Evolutionary conservation across 2,113 vertebrate species (phyloP), one percentile per base, ranked within the genome.

Genomic region (Solea solea): DNA sequence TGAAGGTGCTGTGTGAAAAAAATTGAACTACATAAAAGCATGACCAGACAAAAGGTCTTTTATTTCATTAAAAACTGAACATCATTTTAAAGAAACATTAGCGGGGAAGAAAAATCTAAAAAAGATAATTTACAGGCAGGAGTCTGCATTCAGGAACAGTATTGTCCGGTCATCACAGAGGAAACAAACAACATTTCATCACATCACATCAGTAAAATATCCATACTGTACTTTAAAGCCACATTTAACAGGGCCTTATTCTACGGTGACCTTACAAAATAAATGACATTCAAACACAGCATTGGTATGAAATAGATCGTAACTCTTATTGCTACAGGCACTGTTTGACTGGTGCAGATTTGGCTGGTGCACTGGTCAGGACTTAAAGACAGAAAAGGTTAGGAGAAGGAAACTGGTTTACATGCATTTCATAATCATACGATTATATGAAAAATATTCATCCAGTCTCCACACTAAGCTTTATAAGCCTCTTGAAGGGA

Each of bases 401-500:
- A 86, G 44, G 14, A 2, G 45, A 21, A 80, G 58, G 71, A 77
- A 77, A 78, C 58, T 74, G 54, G 58, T 65, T 56, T 69, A 53
- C 76, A 78, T 81, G 64, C 74, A 72, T 78, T 86, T 85, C 68
- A 86, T 88, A 78, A 86, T 83, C 64, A 80, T 21, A 81, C 72
- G 61, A 76, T 78, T 51, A 77, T 40, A 77, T 78, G 66, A 69
- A 50, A 76, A 70, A 56, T 58, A 73, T 65, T 77, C 60, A 76
- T 60, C 61, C 68, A 11, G 66, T 8, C 58, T 74, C 51, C 16
- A 9, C 73, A 63, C 40, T 76, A 76, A 53, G 55, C 64, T 60
- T 70, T 58, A 27, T 75, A 90, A 84, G 85, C 85, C 69, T 81
- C 86, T 88, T 89, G 90, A 85, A 88, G 77, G 61, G 80, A 84